Base-by-base conservation (phyloP, 2,888 invertebrate species). In the Netelia virgata region DNA sequence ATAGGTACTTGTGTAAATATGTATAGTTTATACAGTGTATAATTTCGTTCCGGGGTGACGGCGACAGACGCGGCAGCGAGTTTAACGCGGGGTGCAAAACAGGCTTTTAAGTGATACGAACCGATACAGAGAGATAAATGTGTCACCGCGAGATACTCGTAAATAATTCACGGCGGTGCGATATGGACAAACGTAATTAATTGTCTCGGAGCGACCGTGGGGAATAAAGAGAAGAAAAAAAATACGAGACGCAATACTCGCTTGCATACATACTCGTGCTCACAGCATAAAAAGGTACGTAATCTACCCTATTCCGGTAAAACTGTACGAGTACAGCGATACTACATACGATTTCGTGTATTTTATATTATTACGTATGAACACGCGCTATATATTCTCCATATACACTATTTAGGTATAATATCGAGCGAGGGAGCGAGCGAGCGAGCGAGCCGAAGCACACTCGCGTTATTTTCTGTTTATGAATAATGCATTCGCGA, bases 401-500 rank as follows among this genome's bases (percentile, higher is more conserved):
- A 43, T 50, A 18, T 10, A 59, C 59, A 53, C 55, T 6, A 75
- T 28, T 9, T 69, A n/a, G 18, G 20, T 73, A 73, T 57, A 28
- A 28, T 28, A 79, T 73, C 72, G 64, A 79, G 78, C n/a, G n/a
- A n/a, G n/a, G n/a, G n/a, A n/a, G n/a, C 41, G 78, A 64, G 74
- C 75, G 76, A 79, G 72, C 73, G 47, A 70, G 68, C 28, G 28
- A 55, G 69, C 28, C 66, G 11, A 9, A 18, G 10, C 28, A 43
- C 77, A 81, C 85, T 86, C 87, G 87, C 57, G 53, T 88, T 89
- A 89, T 87, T 90, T 28, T 88, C 88, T 87, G 84, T 88, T 89
- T 88, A 92, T 92, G 92, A 92, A 92, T 92, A 91, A 92, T 91
- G 90, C 88, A 92, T 92, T 86, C 81, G 85, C 88, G 91, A 92